Base-by-base conservation (phyloP, 2,888 invertebrate genomes). In the Chalcis sispes region DNA sequence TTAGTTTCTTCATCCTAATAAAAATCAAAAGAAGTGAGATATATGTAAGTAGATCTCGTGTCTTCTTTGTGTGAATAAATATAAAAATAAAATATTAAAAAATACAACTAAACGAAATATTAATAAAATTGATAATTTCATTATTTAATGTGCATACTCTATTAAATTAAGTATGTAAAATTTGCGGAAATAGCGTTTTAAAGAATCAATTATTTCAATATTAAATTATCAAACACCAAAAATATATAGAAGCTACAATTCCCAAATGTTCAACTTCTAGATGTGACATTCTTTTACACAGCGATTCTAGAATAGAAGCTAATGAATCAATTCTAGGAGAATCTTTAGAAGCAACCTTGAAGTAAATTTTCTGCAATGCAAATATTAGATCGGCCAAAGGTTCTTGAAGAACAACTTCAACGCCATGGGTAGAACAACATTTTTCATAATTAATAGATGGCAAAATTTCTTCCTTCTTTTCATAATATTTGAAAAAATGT, bases 401-500 rank as follows among this genome's bases (percentile, higher is more conserved):
- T 83, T 93, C 93, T 83, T 89, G 88, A 29, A 89, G 82, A 20
- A 89, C 82, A 20, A 91, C 89, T 69, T 92, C 89, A 46, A 88
- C 85, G 0, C 90, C 91, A 52, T 89, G 90, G 15, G 90, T 81
- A 32, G 89, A 86, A 0, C 91, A 89, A 79, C 93, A 91, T 76
- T 92, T 91, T 20, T 88, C 84, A 42, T 90, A 84, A 40, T 83
- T 83, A 1, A 90, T 29, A 0, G 90, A 89, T 2, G 88, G 88
- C 20, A 87, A 75, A 0, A 85, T 81, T 18, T 91, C 90, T 18
- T 89, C 88, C 48, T 91, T 90, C 0, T 90, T 89, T 0, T 91
- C 90, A 61, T 92, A 89, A 81, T 91, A 94, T 58, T 90, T 89
- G 74, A 85, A 88, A 48, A 94, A 89, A 78, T 94, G 94, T n/a